These are phyloP conservation scores for Acrocephalus scirpaceus DNA, from an alignment of 2,797 vertebrate species.

Conservation along the genomic window DNA sequence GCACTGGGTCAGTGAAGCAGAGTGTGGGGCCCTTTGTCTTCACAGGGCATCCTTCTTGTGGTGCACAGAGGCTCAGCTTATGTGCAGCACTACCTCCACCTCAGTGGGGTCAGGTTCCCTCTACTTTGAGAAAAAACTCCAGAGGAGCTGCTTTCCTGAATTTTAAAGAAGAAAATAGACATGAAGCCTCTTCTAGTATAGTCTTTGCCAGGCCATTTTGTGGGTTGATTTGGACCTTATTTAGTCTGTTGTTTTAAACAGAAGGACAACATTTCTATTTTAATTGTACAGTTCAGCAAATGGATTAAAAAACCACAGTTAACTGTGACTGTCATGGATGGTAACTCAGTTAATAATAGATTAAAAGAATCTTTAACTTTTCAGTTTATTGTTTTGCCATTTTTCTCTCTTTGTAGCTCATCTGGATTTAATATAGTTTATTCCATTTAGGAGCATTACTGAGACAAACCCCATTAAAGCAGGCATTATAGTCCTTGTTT, in stretches of 20 bases:
- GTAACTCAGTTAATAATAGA: slow-evolving; percentile 33
- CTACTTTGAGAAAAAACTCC: not conserved
- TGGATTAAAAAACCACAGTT: slow-evolving; percentile 2
- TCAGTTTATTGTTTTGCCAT: slow-evolving; percentile 29
- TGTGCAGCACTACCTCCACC: not conserved
- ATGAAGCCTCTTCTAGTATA: not conserved
- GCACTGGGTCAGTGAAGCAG: not conserved
- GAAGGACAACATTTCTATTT: not conserved
- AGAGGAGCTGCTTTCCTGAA: not conserved
- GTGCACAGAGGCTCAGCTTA: not conserved
- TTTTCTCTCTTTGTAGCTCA: slow-evolving; percentile 29
- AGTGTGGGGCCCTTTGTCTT: not conserved
- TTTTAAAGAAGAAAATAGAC: not conserved
- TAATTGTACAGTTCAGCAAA: not conserved
- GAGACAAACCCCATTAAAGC: slow-evolving; percentile 48
- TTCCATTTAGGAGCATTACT: slow-evolving; percentile 47
- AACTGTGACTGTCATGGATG: not conserved
- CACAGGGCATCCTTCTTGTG: not conserved
- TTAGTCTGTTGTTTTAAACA: slow-evolving; percentile 14
- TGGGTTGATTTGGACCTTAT: not conserved
- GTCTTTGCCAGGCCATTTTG: not conserved
- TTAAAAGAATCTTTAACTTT: slow-evolving; percentile 42
- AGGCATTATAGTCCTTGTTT: slow-evolving; percentile 42
- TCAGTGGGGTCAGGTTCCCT: not conserved
- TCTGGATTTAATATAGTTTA: slow-evolving; percentile 44